Evolutionary conservation across 2,888 invertebrate genomes (phyloP).

Genomic region (Elegia similella): DNA sequence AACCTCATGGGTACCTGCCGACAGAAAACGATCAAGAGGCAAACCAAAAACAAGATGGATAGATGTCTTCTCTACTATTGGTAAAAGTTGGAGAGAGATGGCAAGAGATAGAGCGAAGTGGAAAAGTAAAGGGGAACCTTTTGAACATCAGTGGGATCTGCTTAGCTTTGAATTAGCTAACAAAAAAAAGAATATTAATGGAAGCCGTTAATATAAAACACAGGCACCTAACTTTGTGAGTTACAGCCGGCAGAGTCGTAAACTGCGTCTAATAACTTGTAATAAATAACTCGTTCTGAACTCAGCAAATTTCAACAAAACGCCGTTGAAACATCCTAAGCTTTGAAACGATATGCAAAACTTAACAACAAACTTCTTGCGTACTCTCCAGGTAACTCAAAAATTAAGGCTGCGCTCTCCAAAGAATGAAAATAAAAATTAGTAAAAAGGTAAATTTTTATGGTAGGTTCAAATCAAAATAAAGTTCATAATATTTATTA

Average conservation of each 20-base stretch:
- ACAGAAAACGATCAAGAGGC: too few species aligned
- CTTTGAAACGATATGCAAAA: conserved; percentile 15
- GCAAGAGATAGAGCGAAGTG: too few species aligned
- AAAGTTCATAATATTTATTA: neutral
- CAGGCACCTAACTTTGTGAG: conserved; percentile 4
- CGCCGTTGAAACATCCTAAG: conserved; percentile 11
- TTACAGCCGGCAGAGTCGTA: neutral
- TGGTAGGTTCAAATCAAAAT: neutral
- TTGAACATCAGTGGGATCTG: too few species aligned
- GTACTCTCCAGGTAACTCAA: neutral
- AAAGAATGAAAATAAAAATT: too few species aligned
- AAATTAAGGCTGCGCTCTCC: neutral
- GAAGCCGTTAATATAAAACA: conserved; percentile 2
- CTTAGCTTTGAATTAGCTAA: too few species aligned
- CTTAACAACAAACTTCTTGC: conserved; percentile 15
- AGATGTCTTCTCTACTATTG: too few species aligned
- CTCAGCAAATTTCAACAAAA: conserved; percentile 11
- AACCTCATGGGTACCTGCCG: too few species aligned
- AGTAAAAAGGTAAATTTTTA: too few species aligned
- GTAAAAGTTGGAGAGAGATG: too few species aligned
- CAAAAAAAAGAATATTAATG: neutral
- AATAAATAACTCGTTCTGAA: conserved; percentile 11
- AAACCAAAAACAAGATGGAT: too few species aligned
- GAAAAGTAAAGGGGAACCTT: too few species aligned
- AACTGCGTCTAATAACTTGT: conserved; percentile 13